phyloP scores from a whole-genome alignment of 2,888 invertebrate species.

The Amiota minor region DNA sequence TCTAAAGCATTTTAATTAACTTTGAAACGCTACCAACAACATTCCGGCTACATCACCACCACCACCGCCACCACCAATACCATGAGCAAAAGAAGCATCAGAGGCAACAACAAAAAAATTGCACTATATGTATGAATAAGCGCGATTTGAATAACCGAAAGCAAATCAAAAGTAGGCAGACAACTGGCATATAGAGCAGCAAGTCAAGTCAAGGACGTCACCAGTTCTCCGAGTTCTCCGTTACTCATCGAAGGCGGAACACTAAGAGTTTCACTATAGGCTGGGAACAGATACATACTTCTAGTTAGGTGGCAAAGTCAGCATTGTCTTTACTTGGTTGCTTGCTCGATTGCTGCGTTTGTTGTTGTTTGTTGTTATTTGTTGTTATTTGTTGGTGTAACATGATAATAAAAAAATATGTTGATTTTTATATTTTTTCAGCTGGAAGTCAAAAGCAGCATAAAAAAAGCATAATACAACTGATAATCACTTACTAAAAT shows the following conservation, averaged over 20 bases:
- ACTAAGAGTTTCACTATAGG: no score
- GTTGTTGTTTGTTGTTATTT: no score
- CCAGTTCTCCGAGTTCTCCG: no score
- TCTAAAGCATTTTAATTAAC: conserved; percentile 43
- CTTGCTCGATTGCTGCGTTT: background rate
- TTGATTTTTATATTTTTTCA: conserved; percentile 19
- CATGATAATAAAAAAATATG: conserved; percentile 23
- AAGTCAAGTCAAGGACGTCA: background rate
- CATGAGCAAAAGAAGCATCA: background rate
- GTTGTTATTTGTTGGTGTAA: background rate
- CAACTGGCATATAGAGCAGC: no score
- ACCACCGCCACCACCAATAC: background rate
- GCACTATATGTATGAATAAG: background rate
- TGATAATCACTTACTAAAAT: no score
- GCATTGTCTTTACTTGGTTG: background rate
- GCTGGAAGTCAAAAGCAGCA: background rate
- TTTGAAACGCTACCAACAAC: conserved; percentile 24
- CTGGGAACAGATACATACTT: no score
- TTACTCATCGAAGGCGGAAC: no score
- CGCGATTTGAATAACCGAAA: no score
- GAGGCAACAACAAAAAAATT: background rate
- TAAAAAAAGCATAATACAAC: background rate
- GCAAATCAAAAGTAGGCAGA: no score
- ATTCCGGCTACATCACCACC: background rate
- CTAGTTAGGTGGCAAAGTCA: background rate